These are phyloP conservation scores for Lasioglossum malachurum DNA, from an alignment of 2,888 invertebrate species.

Conservation along the genomic window DNA sequence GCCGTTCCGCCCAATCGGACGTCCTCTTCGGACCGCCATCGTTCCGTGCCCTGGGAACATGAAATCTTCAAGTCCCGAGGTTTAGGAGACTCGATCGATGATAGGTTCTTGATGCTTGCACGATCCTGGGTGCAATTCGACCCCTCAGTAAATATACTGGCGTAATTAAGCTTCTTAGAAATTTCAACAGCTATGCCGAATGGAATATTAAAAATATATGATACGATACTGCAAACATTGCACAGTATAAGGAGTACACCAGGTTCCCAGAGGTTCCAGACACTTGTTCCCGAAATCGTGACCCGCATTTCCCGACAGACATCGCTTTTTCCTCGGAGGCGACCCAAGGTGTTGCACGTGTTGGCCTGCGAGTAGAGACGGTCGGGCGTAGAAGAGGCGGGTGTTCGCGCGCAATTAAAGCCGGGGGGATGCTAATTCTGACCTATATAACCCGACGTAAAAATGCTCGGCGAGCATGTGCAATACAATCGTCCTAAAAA, in stretches of 20 bases:
- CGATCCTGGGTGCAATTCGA: neutral
- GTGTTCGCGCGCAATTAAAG: constrained; percentile 76
- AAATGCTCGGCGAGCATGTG: constrained; percentile 76
- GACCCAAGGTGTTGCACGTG: constrained; percentile 59
- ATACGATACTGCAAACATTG: too few relatives aligned
- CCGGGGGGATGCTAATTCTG: constrained; percentile 80
- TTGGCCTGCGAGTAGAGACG: constrained; percentile 29
- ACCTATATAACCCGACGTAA: constrained; percentile 78
- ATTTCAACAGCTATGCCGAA: neutral
- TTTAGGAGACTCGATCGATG: neutral
- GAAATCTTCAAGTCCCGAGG: neutral
- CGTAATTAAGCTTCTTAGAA: too few relatives aligned
- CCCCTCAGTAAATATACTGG: neutral
- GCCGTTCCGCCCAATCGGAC: constrained; percentile 48
- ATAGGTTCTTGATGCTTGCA: neutral
- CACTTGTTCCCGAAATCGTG: neutral
- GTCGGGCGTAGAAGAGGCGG: constrained; percentile 39
- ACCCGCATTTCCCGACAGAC: constrained; percentile 41
- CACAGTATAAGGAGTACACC: neutral
- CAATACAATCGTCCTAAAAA: constrained; percentile 72
- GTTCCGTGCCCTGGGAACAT: constrained; percentile 1
- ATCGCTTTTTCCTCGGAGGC: constrained; percentile 21
- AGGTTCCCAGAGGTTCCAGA: too few relatives aligned
- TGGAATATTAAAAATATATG: neutral
- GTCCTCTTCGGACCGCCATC: constrained; percentile 34